phyloP scores from a whole-genome alignment of 2,113 vertebrate genomes.

The Halcyon malimbica region DNA sequence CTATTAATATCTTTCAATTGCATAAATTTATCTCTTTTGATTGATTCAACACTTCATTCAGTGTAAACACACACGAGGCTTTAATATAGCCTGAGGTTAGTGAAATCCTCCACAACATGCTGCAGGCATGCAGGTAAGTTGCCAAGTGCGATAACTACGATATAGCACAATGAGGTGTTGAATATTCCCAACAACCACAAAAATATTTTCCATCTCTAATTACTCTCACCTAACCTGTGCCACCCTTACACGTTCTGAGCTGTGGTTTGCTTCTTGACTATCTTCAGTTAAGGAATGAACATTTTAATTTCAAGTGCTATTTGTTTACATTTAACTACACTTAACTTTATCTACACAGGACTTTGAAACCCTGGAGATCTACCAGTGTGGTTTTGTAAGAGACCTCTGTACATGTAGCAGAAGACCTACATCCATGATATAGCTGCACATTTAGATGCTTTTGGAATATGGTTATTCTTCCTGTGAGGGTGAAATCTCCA shows the following conservation, averaged over 20 bases:
- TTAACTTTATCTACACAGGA: neutral
- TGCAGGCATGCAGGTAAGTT: slow-evolving; percentile 41
- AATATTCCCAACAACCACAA: slow-evolving; percentile 38
- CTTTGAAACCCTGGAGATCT: neutral
- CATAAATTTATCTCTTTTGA: slow-evolving; percentile 24
- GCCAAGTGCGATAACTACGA: slow-evolving; percentile 28
- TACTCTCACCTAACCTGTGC: neutral
- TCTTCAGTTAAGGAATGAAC: neutral
- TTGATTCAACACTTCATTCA: slow-evolving; percentile 17
- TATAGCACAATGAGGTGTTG: slow-evolving; percentile 18
- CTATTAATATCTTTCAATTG: slow-evolving; percentile 6
- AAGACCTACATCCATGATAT: neutral
- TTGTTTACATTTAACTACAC: neutral
- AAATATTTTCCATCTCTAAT: slow-evolving; percentile 56
- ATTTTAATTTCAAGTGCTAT: neutral
- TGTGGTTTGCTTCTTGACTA: neutral
- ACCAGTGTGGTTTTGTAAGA: neutral
- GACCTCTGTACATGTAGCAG: neutral
- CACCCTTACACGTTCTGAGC: neutral
- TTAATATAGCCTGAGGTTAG: neutral
- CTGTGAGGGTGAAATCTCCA: neutral
- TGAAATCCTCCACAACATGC: neutral
- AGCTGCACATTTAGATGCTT: neutral
- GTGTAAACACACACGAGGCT: slow-evolving; percentile 4
- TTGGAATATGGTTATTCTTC: neutral